Percentiles rank a stretch among this genome's conserved stretches.
These are phyloP conservation scores for Ptilonorhynchus violaceus DNA, from an alignment of 2,113 vertebrate species.

Conservation along the genomic window DNA sequence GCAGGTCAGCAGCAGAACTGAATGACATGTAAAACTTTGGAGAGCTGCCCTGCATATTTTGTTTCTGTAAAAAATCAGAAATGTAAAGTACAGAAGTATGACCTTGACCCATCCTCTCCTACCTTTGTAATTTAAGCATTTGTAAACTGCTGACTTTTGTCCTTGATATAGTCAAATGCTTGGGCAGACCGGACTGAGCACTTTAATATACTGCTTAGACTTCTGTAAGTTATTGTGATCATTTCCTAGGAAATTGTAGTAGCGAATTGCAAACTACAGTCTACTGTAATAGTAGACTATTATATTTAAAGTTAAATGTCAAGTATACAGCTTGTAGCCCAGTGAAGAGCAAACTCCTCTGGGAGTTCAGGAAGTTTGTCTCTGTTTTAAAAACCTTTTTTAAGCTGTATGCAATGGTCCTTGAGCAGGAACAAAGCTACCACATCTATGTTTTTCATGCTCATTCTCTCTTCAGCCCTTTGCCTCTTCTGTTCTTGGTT, in stretches of 20 bases:
- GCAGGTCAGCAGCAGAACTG: slow-evolving; percentile 7
- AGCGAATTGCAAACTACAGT: neutral
- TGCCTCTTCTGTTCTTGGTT: neutral
- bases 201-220: neutral
- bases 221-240: neutral
- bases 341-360: neutral
- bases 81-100: neutral
- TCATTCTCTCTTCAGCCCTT: neutral
- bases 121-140: neutral
- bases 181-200: neutral
- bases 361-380: neutral
- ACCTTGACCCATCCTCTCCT: neutral
- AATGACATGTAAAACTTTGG: neutral
- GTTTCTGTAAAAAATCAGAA: neutral
- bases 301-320: neutral
- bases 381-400: neutral
- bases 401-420: neutral
- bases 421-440: neutral
- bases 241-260: neutral
- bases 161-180: neutral
- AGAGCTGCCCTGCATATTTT: slow-evolving; percentile 23
- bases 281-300: neutral
- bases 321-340: neutral
- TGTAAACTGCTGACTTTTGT: neutral
- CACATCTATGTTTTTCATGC: neutral